Percentiles rank a stretch among this genome's conserved stretches.
phyloP scores from a whole-genome alignment of 2,797 vertebrate species.

The Neolamprologus multifasciatus region DNA sequence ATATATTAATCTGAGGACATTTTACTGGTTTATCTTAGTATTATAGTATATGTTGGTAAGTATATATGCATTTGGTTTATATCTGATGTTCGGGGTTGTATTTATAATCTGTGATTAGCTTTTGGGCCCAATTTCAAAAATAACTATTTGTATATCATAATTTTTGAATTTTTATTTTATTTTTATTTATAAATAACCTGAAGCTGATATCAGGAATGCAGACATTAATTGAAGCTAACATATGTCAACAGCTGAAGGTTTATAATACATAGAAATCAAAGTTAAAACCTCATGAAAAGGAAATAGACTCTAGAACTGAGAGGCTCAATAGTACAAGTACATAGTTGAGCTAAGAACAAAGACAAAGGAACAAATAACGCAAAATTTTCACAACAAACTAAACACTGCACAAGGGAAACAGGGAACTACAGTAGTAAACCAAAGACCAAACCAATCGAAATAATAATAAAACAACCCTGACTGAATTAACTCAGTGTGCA shows the following conservation, averaged over 20 bases:
- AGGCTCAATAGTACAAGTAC: neutral
- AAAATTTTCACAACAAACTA: neutral
- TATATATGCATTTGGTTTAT: neutral
- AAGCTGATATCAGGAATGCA: accelerated
- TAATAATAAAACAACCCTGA: neutral
- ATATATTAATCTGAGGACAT: neutral
- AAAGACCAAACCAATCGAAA: neutral
- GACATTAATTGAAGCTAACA: neutral
- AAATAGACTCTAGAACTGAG: neutral
- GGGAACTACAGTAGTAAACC: neutral
- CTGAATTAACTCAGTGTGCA: neutral
- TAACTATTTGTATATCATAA: neutral
- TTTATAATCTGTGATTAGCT: neutral
- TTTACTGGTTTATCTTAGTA: neutral
- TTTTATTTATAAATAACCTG: neutral
- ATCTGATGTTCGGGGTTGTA: accelerated
- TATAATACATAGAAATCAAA: neutral
- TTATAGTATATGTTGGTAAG: neutral
- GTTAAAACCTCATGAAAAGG: accelerated
- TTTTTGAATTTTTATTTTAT: neutral
- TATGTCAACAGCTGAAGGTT: neutral
- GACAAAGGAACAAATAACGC: neutral
- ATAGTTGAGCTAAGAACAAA: neutral
- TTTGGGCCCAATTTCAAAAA: neutral
- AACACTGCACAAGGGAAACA: neutral